A percentile compares a stretch with the other conserved stretches of the same genome.
These are phyloP conservation scores for Mystacornis crossleyi DNA, from an alignment of 2,113 vertebrate genomes.

Conservation along the genomic window DNA sequence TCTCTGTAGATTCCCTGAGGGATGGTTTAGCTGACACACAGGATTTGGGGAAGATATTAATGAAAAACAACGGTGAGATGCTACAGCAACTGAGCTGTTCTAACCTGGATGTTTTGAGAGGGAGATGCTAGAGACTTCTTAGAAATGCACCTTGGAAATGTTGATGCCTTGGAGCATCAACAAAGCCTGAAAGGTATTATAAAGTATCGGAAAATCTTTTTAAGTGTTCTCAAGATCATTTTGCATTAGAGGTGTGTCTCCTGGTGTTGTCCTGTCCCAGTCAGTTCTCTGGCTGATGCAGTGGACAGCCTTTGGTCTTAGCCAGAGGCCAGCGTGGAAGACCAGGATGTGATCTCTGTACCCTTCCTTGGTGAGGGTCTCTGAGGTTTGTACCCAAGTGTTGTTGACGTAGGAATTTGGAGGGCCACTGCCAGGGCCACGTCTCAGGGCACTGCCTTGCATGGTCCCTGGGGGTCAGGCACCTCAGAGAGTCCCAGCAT, in stretches of 20 bases:
- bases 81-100: background rate
- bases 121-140: background rate
- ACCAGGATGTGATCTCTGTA: background rate
- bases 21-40: background rate
- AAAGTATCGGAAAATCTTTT: background rate
- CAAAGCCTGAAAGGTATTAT: background rate
- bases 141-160: background rate
- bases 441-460: background rate
- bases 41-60: background rate
- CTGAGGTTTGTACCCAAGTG: background rate
- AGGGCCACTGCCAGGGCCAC: background rate
- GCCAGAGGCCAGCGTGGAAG: background rate
- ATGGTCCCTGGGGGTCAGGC: fast-evolving
- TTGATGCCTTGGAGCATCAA: background rate
- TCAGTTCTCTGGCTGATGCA: background rate
- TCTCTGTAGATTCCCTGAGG: background rate
- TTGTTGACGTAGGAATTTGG: background rate
- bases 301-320: background rate
- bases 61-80: background rate
- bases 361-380: background rate
- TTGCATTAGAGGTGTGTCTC: background rate
- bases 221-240: background rate
- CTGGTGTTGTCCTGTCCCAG: background rate
- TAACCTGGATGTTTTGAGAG: background rate
- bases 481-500: background rate